Conservation (phyloP, 2,113 vertebrate species). For the Apodemus sylvaticus region DNA sequence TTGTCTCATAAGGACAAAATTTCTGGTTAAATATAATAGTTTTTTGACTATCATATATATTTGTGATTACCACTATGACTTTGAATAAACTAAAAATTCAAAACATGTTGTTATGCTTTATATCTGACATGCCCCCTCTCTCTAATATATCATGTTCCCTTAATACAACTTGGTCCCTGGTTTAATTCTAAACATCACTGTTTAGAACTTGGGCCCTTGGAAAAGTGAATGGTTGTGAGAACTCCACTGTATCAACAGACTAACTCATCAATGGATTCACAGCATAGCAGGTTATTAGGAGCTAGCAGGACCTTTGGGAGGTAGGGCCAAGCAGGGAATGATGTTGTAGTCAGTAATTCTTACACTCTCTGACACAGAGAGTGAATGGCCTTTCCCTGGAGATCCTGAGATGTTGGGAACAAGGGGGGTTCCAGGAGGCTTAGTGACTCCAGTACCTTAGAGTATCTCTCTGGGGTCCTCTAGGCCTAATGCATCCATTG, state of each 20-base stretch:
- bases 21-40: background rate
- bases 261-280: background rate
- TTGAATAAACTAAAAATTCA: background rate
- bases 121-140: too few relatives aligned
- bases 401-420: background rate
- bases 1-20: background rate
- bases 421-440: background rate
- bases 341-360: background rate
- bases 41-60: background rate
- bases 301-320: background rate
- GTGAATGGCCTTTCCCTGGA: background rate
- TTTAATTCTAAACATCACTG: background rate
- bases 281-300: background rate
- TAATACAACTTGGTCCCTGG: background rate
- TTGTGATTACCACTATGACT: background rate
- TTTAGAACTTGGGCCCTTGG: background rate
- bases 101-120: background rate
- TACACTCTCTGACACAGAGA: background rate
- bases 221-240: background rate
- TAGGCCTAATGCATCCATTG: conserved; percentile 9
- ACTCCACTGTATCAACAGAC: background rate
- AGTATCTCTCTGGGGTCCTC: background rate
- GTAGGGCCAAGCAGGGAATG: background rate
- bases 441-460: conserved; percentile 4
- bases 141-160: background rate